These are phyloP conservation scores for Melieria omissa DNA, from an alignment of 2,888 invertebrate genomes.

Conservation along the genomic window DNA sequence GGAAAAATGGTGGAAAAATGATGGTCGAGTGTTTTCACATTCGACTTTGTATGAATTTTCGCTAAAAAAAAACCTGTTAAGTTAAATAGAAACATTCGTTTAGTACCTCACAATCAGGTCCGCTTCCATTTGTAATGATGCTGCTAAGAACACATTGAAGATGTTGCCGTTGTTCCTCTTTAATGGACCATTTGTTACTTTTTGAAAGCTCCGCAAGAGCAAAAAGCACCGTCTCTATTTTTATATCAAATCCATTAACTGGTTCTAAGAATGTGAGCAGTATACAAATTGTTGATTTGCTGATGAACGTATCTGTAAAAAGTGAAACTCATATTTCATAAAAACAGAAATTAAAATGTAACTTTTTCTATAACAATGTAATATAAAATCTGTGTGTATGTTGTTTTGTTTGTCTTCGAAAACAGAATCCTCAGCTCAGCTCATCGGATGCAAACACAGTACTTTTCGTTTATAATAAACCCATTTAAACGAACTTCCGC, in stretches of 20 bases:
- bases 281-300: slow-evolving; percentile 44
- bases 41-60: not conserved
- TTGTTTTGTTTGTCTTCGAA: too few relatives aligned
- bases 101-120: slow-evolving; percentile 47
- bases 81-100: not conserved
- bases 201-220: slow-evolving; percentile 47
- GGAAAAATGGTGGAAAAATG: too few relatives aligned
- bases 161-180: slow-evolving; percentile 11
- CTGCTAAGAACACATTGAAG: slow-evolving; percentile 9
- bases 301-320: slow-evolving; percentile 49
- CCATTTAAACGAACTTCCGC: too few relatives aligned
- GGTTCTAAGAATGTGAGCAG: slow-evolving; percentile 43
- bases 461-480: too few relatives aligned
- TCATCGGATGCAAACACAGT: too few relatives aligned
- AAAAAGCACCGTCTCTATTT: slow-evolving; percentile 49
- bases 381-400: too few relatives aligned
- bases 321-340: not conserved
- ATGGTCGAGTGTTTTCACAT: too few relatives aligned
- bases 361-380: too few relatives aligned
- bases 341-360: not conserved
- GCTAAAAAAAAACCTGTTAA: not conserved
- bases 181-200: slow-evolving; percentile 29
- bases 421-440: too few relatives aligned
- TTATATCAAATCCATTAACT: slow-evolving; percentile 44
- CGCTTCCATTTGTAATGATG: slow-evolving; percentile 20